These are phyloP conservation scores for Linepithema humile DNA, from an alignment of 1,140 invertebrate species.

Conservation along the genomic window DNA sequence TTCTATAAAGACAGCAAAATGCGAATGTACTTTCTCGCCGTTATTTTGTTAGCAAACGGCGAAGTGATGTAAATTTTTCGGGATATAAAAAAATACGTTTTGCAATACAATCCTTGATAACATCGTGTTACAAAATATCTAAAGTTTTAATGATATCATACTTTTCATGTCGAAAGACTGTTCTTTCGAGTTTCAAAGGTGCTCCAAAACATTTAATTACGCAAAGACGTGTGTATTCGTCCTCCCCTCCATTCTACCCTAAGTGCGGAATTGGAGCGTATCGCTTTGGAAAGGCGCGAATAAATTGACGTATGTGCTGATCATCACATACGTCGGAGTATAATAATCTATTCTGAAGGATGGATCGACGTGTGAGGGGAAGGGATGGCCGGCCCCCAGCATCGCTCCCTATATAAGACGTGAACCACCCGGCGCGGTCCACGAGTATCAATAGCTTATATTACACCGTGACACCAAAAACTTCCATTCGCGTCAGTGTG, in stretches of 20 bases:
- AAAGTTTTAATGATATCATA: background rate
- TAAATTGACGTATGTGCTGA: slow-evolving; percentile 26
- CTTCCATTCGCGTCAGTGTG: slow-evolving; percentile 40
- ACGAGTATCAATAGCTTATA: slow-evolving; percentile 77
- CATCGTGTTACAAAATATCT: too few relatives aligned
- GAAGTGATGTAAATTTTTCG: too few relatives aligned
- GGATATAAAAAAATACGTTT: background rate
- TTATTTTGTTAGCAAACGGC: too few relatives aligned
- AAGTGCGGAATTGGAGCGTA: background rate
- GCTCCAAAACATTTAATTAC: background rate
- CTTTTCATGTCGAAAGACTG: background rate
- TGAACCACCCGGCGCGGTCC: slow-evolving; percentile 65
- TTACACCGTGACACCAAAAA: slow-evolving; percentile 73
- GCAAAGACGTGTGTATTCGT: background rate
- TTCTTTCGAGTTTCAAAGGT: background rate
- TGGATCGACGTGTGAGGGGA: slow-evolving; percentile 49
- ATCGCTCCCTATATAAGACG: slow-evolving; percentile 67
- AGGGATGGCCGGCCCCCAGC: slow-evolving; percentile 70
- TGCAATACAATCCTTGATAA: too few relatives aligned
- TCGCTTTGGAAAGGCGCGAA: slow-evolving; percentile 4
- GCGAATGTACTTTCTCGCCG: too few relatives aligned
- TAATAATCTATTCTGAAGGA: slow-evolving; percentile 57
- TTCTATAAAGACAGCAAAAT: too few relatives aligned
- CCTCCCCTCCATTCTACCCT: background rate
- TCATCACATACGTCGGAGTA: slow-evolving; percentile 37